Evolutionary conservation across 2,113 vertebrate genomes (phyloP), one percentile per base, ranked within the genome.

Genomic region (Phaethornis superciliosus): DNA sequence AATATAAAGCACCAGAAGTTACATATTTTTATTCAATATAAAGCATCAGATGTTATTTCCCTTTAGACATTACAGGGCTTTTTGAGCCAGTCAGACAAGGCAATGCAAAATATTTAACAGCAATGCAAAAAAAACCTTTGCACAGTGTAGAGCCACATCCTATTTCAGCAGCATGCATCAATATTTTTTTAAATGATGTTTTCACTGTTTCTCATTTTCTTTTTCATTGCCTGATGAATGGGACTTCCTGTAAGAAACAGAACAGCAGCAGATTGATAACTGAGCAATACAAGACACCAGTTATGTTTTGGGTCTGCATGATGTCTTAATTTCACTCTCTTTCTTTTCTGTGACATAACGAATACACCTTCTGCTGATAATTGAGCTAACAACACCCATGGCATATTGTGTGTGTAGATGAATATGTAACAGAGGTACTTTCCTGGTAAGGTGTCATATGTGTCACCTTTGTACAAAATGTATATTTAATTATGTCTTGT

Each of bases 171-270:
- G 20, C 19, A 3, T 33, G 20, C 20, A 35, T 88, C 46, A 44
- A 15, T 15, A 47, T 47, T 47, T 47, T 51, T 49, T 24, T 3
- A 1, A 75, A 58, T 87, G 77, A 27, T 42, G 60, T 84, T 83
- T 88, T 81, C 21, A 52, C 88, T 91, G 32, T 95, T 95, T 83
- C 37, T 85, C 12, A 5, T 55, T 82, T 89, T 63, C 33, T 40
- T 83, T 42, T 75, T 35, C 15, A 51, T n/a, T 85, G 42, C 27
- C 32, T 26, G 54, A 59, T 46, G 68, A 60, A 71, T 30, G 40
- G 56, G 85, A 51, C 82, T 96, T 93, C 88, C 91, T 95, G 82
- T 85, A 60, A 15, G 12, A 54, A 86, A 68, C 72, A 78, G 56
- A 93, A 12, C 76, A 52, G 33, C 8, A 32, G 19, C 15, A 0